Base-by-base conservation (phyloP, 2,113 vertebrate species). In the Morphnarchus princeps region DNA sequence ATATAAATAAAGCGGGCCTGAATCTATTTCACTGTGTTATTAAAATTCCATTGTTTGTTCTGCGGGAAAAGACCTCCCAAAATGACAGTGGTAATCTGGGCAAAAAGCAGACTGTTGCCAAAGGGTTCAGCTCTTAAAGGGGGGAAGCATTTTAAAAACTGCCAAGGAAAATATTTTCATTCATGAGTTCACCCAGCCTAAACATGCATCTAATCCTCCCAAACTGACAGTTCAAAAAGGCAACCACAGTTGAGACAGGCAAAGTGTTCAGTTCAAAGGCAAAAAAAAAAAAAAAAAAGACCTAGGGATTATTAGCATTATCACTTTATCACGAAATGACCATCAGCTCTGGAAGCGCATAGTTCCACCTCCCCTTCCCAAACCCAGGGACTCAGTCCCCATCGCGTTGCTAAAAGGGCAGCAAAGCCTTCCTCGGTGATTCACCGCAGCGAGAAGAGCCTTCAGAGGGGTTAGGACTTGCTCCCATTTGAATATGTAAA, bases 101-200 rank as follows among this genome's bases (percentile, higher is more conserved):
- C 82, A 96, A 95, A 96, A 96, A 93, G 97, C 83, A 96, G 91
- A 92, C 93, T 95, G 94, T 95, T 96, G 96, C 83, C 88, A 92
- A 96, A 97, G 96, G 95, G 52, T 97, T 95, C 94, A 76, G 94
- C 76, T 97, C 90, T 91, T 89, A 87, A 91, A 57, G 88, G 80
- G 92, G 93, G 42, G 66, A 94, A 70, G 90, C 97, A 94, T 97
- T 98, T 97, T 97, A 24, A 77, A 98, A 98, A 98, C 97, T 97
- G 98, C 96, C 93, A 98, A 98, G 97, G 97, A 98, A 98, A 98
- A 98, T 98, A 98, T 98, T 98, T 98, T 98, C 98, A 98, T 98
- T 98, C 98, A 98, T 98, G 98, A 98, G 97, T 98, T 98, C 98
- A 98, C 98, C 97, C 98, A 98, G 98, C 98, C 98, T 98, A 98